phyloP scores from a whole-genome alignment of 2,113 vertebrate genomes.

The Gopherus evgoodei region DNA sequence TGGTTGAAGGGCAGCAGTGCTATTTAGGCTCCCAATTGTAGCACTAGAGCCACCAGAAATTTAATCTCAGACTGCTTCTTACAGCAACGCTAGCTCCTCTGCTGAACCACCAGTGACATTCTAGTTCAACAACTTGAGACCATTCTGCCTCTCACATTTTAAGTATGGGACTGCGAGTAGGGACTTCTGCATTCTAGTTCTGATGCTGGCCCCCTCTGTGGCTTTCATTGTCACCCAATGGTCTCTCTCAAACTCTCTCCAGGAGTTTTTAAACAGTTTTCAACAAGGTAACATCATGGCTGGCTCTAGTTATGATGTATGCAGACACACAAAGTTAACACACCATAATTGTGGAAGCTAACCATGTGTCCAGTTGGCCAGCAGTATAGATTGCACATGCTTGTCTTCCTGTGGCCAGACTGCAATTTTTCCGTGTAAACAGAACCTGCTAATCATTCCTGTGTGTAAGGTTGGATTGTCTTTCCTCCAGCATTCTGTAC shows the following conservation, averaged over 20 bases:
- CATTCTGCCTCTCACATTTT: not conserved
- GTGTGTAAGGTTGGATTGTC: slow-evolving; percentile 58
- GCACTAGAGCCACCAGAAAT: not conserved
- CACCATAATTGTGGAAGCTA: not conserved
- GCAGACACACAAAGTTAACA: not conserved
- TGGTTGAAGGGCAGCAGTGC: not conserved
- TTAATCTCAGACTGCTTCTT: not conserved
- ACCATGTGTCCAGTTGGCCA: not conserved
- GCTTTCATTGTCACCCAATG: not conserved
- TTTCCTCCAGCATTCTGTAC: slow-evolving; percentile 16
- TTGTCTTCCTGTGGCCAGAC: slow-evolving; percentile 12
- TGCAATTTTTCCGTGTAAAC: slow-evolving; percentile 9
- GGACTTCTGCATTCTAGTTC: not conserved
- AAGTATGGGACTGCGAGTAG: not conserved
- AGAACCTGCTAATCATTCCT: slow-evolving; percentile 53
- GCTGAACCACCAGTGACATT: not conserved
- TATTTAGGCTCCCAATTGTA: not conserved
- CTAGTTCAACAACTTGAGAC: not conserved
- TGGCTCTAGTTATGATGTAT: accelerated
- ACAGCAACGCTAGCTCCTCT: not conserved
- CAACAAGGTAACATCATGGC: not conserved
- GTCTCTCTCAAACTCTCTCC: not conserved
- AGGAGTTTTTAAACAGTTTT: not conserved
- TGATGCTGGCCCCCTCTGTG: not conserved
- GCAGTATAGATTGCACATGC: too few species aligned